These are phyloP conservation scores for Amiota mariae DNA, from an alignment of 2,888 invertebrate genomes.

Conservation along the genomic window DNA sequence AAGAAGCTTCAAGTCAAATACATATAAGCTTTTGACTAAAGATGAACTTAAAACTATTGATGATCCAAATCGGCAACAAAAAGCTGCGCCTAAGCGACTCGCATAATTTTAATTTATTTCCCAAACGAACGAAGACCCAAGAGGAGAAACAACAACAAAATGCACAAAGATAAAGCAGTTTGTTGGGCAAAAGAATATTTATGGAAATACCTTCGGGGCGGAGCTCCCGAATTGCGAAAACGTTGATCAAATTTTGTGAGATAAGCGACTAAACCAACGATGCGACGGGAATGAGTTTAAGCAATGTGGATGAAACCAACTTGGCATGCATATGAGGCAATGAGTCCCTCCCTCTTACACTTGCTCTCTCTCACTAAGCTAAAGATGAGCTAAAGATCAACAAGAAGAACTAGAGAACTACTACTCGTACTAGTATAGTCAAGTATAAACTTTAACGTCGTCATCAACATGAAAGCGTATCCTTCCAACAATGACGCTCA, in stretches of 20 bases:
- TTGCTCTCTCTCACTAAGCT: neutral
- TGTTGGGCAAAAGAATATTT: slow-evolving; percentile 54
- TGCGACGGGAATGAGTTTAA: slow-evolving; percentile 8
- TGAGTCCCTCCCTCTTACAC: slow-evolving; percentile 3
- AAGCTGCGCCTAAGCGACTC: slow-evolving; percentile 57
- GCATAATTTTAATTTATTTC: slow-evolving; percentile 68
- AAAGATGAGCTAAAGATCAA: neutral
- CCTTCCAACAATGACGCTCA: slow-evolving; percentile 47
- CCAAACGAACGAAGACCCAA: slow-evolving; percentile 47
- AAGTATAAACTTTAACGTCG: slow-evolving; percentile 32
- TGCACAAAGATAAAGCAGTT: slow-evolving; percentile 48
- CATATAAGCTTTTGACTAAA: neutral
- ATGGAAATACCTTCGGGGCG: slow-evolving; percentile 71
- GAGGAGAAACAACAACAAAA: slow-evolving; percentile 50
- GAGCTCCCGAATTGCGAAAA: slow-evolving; percentile 73
- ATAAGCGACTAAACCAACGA: slow-evolving; percentile 52
- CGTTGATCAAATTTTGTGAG: slow-evolving; percentile 67
- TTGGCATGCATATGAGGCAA: slow-evolving; percentile 54
- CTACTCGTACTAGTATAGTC: neutral
- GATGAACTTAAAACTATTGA: slow-evolving; percentile 45
- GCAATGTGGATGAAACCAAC: slow-evolving; percentile 24
- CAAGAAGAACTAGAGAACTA: neutral
- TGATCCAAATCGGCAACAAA: slow-evolving; percentile 41
- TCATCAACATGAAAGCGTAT: slow-evolving; percentile 38
- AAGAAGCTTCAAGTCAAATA: neutral